These are phyloP conservation scores for Nudaria mundana DNA, from an alignment of 2,888 invertebrate genomes.

Conservation along the genomic window DNA sequence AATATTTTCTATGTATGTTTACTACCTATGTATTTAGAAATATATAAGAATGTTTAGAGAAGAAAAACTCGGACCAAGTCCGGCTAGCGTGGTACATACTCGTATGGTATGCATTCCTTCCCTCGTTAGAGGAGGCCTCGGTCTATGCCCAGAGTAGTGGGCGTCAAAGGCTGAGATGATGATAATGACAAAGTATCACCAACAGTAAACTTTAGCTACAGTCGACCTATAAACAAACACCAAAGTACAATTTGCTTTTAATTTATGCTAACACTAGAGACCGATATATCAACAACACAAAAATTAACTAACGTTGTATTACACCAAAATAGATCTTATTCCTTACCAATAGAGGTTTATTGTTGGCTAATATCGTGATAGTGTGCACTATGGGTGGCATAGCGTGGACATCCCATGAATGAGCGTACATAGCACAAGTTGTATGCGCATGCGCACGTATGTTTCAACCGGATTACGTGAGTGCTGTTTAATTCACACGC, in stretches of 20 bases:
- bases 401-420: conserved; percentile 26
- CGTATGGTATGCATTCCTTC: no score
- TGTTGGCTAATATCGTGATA: background rate
- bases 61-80: no score
- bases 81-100: no score
- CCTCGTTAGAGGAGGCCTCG: no score
- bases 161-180: no score
- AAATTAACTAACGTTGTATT: background rate
- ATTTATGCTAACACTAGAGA: conserved; percentile 26
- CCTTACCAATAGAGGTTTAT: conserved; percentile 8
- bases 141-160: no score
- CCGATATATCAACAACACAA: conserved; percentile 18
- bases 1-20: no score
- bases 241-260: conserved; percentile 9
- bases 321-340: conserved; percentile 11
- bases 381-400: conserved; percentile 2
- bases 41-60: no score
- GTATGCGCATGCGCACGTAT: conserved; percentile 14
- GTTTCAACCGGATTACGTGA: conserved; percentile 33
- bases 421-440: conserved; percentile 22
- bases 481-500: conserved; percentile 32
- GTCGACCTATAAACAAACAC: no score
- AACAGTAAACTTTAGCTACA: no score
- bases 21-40: no score
- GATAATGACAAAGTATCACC: no score